Percentiles rank a stretch among this genome's conserved stretches.
Conservation (phyloP, 2,113 vertebrate genomes). For the Emydocephalus ijimae region DNA sequence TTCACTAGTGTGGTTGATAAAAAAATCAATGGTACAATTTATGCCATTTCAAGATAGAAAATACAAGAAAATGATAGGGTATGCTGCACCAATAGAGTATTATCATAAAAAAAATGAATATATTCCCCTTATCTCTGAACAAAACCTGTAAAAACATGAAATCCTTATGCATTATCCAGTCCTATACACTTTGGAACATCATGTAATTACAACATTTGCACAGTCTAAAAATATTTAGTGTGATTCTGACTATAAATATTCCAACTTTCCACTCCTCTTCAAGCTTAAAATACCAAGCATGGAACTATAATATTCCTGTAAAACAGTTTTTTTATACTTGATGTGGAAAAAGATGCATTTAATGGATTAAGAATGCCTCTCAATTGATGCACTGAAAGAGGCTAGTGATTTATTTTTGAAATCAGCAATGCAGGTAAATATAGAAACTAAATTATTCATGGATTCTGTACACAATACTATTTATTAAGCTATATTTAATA, state of each 20-base stretch:
- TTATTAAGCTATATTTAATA: not conserved
- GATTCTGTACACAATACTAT: not conserved
- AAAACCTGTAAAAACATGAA: not conserved
- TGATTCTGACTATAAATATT: not conserved
- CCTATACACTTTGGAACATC: not conserved
- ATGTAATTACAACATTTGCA: not conserved
- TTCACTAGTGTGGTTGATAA: not conserved
- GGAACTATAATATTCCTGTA: not conserved
- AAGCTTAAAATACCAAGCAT: not conserved
- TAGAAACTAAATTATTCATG: not conserved
- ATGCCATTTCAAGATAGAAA: not conserved
- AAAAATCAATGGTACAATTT: not conserved
- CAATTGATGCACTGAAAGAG: not conserved
- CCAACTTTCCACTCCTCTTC: not conserved
- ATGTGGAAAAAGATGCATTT: not conserved
- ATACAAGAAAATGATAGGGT: not conserved
- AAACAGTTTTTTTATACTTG: not conserved
- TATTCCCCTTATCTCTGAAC: not conserved
- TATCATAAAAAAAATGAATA: not conserved
- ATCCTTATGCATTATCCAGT: not conserved
- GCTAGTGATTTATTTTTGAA: not conserved
- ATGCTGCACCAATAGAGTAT: not conserved
- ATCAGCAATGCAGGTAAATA: not conserved
- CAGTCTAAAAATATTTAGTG: not conserved
- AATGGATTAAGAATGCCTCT: not conserved